phyloP scores from a whole-genome alignment of 2,797 vertebrate species.

The Odontamblyopus lacepedii region DNA sequence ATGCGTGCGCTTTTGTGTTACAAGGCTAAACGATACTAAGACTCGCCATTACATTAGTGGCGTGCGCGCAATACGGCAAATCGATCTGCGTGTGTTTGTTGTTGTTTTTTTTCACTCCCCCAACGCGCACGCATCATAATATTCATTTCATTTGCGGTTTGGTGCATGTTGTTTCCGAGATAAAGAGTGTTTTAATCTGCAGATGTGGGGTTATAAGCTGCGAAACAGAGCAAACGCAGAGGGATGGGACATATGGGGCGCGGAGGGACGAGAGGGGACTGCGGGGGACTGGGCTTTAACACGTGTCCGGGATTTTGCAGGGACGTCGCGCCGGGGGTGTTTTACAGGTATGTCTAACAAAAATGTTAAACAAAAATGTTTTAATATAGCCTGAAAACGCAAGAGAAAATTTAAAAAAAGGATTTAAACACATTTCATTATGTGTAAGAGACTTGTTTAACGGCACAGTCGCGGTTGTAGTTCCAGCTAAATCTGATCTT shows the following conservation, averaged over 20 bases:
- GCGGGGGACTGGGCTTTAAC: constrained; percentile 32
- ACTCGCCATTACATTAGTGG: constrained; percentile 72
- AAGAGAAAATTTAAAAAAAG: no score
- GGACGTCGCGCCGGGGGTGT: no score
- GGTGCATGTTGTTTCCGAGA: constrained; percentile 47
- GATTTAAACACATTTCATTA: no score
- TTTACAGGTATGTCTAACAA: no score
- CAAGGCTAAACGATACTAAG: constrained; percentile 60
- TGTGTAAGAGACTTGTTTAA: no score
- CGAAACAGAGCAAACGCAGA: constrained; percentile 57
- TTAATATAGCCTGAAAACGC: no score
- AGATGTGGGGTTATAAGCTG: constrained; percentile 65
- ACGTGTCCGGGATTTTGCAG: constrained; percentile 13
- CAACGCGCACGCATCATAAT: constrained; percentile 39
- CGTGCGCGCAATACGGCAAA: constrained; percentile 76
- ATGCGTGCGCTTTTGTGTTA: constrained; percentile 73
- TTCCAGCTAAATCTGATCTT: no score
- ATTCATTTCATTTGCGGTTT: constrained; percentile 61
- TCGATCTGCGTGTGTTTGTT: constrained; percentile 67
- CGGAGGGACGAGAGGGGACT: constrained; percentile 29
- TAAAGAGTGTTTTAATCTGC: constrained; percentile 67
- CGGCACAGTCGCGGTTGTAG: no score
- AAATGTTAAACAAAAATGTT: no score
- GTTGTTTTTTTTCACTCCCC: background rate
- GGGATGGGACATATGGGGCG: constrained; percentile 58